Evolutionary conservation across 2,797 vertebrate genomes (phyloP).

Genomic region (Crocidura indochinensis): DNA sequence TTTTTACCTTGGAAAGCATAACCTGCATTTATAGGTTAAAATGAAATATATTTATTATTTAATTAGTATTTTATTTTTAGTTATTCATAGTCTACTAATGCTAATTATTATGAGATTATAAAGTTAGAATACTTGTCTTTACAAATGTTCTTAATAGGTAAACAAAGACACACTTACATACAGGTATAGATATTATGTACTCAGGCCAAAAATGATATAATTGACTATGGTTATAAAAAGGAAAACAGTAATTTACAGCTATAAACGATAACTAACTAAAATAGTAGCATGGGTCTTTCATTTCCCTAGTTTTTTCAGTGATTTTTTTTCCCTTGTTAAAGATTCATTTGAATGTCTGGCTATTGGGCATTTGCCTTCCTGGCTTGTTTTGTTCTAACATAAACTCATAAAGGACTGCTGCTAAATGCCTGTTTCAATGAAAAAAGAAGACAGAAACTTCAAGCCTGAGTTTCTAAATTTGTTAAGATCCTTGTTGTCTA

Average conservation of each 20-base stretch:
- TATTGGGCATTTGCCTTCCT: conserved; percentile 7
- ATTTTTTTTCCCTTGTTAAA: neutral
- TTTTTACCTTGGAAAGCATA: neutral
- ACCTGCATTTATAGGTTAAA: conserved; percentile 54
- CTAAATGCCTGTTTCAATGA: neutral
- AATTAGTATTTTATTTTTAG: conserved; percentile 10
- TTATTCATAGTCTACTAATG: conserved; percentile 40
- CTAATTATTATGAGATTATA: conserved; percentile 39
- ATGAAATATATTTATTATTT: conserved; percentile 14
- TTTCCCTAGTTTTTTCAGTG: conserved; percentile 14
- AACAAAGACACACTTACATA: neutral
- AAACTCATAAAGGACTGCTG: conserved; percentile 30
- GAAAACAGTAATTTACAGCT: neutral
- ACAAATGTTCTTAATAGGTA: conserved; percentile 45
- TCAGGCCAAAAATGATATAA: neutral
- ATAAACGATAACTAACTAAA: conserved; percentile 30
- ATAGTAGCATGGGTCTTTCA: neutral
- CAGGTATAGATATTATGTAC: neutral
- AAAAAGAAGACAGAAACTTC: conserved; percentile 6
- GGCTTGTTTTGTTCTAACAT: neutral
- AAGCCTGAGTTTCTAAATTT: neutral
- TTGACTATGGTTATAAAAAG: conserved; percentile 12
- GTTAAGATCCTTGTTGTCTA: conserved; percentile 8
- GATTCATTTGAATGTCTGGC: neutral
- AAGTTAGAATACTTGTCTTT: conserved; percentile 40